Conservation (phyloP, 2,888 invertebrate species). For the Sesamia inferens region DNA sequence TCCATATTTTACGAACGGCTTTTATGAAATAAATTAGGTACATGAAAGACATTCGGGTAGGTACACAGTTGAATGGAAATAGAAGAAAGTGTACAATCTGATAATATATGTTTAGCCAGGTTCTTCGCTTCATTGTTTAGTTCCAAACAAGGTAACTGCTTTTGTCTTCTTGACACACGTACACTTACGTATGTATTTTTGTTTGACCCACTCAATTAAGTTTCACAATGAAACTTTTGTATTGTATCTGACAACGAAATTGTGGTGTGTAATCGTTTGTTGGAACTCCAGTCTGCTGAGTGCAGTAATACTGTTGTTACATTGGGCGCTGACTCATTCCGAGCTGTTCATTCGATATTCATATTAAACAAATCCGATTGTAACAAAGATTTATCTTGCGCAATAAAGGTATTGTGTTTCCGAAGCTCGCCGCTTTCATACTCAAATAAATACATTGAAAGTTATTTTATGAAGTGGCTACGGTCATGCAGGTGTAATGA, state of each 20-base stretch:
- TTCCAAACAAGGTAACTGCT: slow-evolving; percentile 43
- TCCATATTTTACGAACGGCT: slow-evolving; percentile 33
- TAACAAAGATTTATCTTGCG: slow-evolving; percentile 80
- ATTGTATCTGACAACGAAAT: slow-evolving; percentile 65
- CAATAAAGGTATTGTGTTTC: slow-evolving; percentile 78
- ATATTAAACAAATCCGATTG: slow-evolving; percentile 80
- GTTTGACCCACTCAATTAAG: slow-evolving; percentile 69
- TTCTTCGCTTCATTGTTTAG: slow-evolving; percentile 39
- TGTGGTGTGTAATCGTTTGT: slow-evolving; percentile 68
- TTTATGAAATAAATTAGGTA: slow-evolving; percentile 37
- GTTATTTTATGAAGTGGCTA: slow-evolving; percentile 67
- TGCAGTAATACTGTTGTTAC: slow-evolving; percentile 66
- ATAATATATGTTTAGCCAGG: slow-evolving; percentile 37
- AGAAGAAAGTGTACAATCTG: slow-evolving; percentile 37
- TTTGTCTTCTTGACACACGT: slow-evolving; percentile 57
- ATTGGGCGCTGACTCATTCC: slow-evolving; percentile 71
- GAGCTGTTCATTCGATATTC: slow-evolving; percentile 76
- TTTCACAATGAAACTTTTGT: slow-evolving; percentile 68
- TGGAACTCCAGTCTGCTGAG: slow-evolving; percentile 66
- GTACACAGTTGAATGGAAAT: slow-evolving; percentile 20
- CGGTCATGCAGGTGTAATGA: slow-evolving; percentile 66
- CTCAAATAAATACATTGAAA: slow-evolving; percentile 75
- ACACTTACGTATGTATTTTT: slow-evolving; percentile 55
- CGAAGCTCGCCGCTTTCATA: slow-evolving; percentile 69
- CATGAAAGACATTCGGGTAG: slow-evolving; percentile 21